These are phyloP conservation scores for Chorisops tibialis DNA, from an alignment of 2,888 invertebrate species.

Conservation along the genomic window DNA sequence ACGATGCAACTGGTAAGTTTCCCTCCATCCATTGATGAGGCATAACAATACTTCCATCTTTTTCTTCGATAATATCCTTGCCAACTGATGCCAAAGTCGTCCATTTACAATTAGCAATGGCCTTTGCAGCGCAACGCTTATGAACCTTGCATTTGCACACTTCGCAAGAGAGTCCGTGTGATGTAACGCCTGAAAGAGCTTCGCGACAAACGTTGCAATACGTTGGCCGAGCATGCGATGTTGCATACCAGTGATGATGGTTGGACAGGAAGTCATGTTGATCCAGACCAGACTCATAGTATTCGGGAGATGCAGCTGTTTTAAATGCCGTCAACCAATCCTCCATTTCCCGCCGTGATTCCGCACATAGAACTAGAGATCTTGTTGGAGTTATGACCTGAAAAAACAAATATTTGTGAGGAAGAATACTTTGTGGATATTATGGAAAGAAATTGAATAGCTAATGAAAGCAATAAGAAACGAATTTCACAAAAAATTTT, in stretches of 20 bases:
- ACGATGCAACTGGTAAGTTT: constrained; percentile 90
- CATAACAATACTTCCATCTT: constrained; percentile 88
- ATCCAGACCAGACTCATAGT: constrained; percentile 57
- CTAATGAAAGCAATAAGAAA: too few species aligned
- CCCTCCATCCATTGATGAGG: constrained; percentile 99
- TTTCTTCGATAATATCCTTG: constrained; percentile 90
- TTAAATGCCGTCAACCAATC: constrained; percentile 84
- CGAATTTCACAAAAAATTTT: too few species aligned
- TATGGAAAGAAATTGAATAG: too few species aligned
- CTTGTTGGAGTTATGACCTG: constrained; percentile 75
- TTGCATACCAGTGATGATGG: constrained; percentile 81
- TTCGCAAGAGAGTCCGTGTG: constrained; percentile 94
- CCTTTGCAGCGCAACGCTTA: constrained; percentile 89
- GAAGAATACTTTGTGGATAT: too few species aligned
- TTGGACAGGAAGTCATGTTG: constrained; percentile 66
- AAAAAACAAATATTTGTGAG: too few species aligned
- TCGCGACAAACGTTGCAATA: constrained; percentile 97
- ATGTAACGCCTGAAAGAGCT: constrained; percentile 87
- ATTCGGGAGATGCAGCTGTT: constrained; percentile 59
- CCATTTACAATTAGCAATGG: constrained; percentile 96
- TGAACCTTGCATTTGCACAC: constrained; percentile 97
- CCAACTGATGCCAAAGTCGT: constrained; percentile 92
- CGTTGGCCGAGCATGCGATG: constrained; percentile 90
- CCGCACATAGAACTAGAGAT: constrained; percentile 74
- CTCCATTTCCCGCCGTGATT: constrained; percentile 84